Evolutionary conservation across 1,140 invertebrate genomes (phyloP).

Genomic region (Zaprionus gabonicus): DNA sequence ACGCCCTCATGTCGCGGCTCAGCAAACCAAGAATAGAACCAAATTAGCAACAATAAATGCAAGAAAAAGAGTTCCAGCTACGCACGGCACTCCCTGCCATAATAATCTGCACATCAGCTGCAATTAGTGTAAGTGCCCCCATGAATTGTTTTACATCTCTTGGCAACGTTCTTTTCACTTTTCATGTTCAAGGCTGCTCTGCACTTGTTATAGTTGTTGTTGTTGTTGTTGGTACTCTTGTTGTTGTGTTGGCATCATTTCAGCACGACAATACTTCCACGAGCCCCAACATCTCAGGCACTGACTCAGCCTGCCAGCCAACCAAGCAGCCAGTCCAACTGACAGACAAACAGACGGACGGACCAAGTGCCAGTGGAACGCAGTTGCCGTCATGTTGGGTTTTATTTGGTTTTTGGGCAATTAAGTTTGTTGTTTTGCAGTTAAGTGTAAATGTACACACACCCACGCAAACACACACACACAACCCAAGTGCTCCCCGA

Average conservation of each 20-base stretch:
- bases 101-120: constrained; percentile 60
- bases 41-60: not conserved
- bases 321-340: not conserved
- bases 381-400: constrained; percentile 51
- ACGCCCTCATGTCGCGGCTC: constrained; percentile 14
- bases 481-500: not conserved
- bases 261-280: constrained; percentile 16
- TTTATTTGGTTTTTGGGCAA: constrained; percentile 75
- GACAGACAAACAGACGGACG: not conserved
- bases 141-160: constrained; percentile 75
- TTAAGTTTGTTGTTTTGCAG: constrained; percentile 76
- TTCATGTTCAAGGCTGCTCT: constrained; percentile 74
- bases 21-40: constrained; percentile 4
- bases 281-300: constrained; percentile 9
- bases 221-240: constrained; percentile 21
- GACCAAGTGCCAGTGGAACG: constrained; percentile 4
- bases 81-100: constrained; percentile 35
- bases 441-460: constrained; percentile 70
- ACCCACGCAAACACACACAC: constrained; percentile 26
- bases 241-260: constrained; percentile 47
- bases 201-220: constrained; percentile 28
- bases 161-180: constrained; percentile 64
- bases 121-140: constrained; percentile 79
- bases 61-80: constrained; percentile 22
- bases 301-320: not conserved